phyloP scores from a whole-genome alignment of 2,888 invertebrate genomes.

The Andrena camellia region DNA sequence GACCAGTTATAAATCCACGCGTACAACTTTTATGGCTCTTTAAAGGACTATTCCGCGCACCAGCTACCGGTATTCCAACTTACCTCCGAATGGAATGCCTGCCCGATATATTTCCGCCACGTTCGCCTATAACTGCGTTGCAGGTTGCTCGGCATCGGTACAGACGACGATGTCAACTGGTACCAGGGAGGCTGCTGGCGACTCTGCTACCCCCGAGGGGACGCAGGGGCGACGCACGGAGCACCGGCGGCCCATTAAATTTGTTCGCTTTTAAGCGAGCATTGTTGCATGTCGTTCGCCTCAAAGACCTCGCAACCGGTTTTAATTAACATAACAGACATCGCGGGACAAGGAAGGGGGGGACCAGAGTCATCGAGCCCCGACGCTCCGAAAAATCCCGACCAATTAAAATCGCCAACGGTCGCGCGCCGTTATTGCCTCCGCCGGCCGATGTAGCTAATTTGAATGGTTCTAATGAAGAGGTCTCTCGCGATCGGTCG shows the following conservation, averaged over 20 bases:
- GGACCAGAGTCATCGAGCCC: conserved; percentile 11
- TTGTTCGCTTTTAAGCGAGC: conserved; percentile 61
- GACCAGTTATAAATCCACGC: conserved; percentile 41
- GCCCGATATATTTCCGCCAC: not conserved
- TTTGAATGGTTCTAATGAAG: conserved; percentile 66
- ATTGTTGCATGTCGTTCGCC: conserved; percentile 58
- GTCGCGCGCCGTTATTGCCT: conserved; percentile 51
- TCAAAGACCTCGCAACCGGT: conserved; percentile 47
- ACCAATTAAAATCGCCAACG: conserved; percentile 59
- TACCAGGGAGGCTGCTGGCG: not conserved
- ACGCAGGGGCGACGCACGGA: not conserved
- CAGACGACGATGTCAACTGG: not conserved
- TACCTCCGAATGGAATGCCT: not conserved
- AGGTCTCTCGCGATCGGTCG: conserved; percentile 52
- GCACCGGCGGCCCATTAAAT: conserved; percentile 47
- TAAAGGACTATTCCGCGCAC: conserved; percentile 30
- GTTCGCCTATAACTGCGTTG: not conserved
- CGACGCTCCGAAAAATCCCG: conserved; percentile 35
- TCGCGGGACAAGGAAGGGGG: conserved; percentile 19
- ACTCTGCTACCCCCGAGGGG: not conserved
- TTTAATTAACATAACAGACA: conserved; percentile 65
- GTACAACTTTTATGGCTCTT: conserved; percentile 48
- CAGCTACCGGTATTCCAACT: conserved; percentile 14
- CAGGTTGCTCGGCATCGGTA: too few relatives aligned
- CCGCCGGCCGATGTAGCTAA: conserved; percentile 44